Percentiles rank a stretch among this genome's conserved stretches.
phyloP scores from a whole-genome alignment of 1,140 invertebrate species.

The Phocides pigmalion region DNA sequence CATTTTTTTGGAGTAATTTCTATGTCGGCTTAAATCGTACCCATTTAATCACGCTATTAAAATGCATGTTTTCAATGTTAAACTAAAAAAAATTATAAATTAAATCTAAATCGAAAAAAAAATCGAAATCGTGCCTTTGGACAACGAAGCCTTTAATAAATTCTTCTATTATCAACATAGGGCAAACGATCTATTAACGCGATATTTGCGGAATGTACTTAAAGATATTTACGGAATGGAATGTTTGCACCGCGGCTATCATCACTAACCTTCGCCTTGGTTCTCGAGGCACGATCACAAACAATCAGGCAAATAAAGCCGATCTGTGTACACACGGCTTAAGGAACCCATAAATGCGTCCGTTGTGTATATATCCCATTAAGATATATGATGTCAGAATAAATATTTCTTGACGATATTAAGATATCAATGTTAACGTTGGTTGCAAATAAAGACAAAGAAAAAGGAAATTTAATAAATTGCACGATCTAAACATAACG shows the following conservation, averaged over 20 bases:
- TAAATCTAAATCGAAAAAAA: too few relatives aligned
- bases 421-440: too few relatives aligned
- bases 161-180: too few relatives aligned
- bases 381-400: conserved; percentile 10
- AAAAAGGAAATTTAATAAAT: too few relatives aligned
- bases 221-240: conserved; percentile 4
- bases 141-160: too few relatives aligned
- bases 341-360: conserved; percentile 9
- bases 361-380: conserved; percentile 13
- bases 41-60: too few relatives aligned
- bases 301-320: conserved; percentile 46
- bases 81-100: too few relatives aligned
- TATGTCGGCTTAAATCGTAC: too few relatives aligned
- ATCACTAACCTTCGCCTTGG: conserved; percentile 44
- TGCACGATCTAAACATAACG: too few relatives aligned
- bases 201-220: background rate
- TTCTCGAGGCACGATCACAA: conserved; percentile 55
- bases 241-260: conserved; percentile 24
- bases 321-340: conserved; percentile 25
- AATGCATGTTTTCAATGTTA: too few relatives aligned
- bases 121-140: too few relatives aligned
- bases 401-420: conserved; percentile 7
- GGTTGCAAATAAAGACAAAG: background rate
- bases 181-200: conserved; percentile 6
- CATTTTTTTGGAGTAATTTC: too few relatives aligned